phyloP scores from a whole-genome alignment of 2,113 vertebrate species.

The Calidris pygmaea region DNA sequence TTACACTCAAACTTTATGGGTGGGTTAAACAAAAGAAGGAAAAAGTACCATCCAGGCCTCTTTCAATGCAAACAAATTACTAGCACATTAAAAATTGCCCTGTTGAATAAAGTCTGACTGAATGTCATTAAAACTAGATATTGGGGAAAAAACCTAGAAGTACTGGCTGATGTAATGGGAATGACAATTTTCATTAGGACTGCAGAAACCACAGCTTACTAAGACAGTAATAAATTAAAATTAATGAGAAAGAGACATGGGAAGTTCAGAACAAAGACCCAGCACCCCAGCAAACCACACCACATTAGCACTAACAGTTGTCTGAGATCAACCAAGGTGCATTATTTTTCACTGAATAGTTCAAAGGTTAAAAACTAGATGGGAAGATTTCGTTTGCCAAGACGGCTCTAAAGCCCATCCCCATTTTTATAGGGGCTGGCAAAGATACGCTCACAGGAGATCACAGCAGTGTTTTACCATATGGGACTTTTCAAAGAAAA shows the following conservation, averaged over 20 bases:
- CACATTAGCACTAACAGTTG: neutral
- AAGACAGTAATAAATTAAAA: neutral
- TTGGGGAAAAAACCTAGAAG: neutral
- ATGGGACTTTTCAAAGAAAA: slow-evolving; percentile 18
- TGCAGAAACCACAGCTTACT: neutral
- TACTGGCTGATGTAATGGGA: neutral
- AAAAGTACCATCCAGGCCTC: neutral
- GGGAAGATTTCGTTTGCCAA: neutral
- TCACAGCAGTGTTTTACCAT: neutral
- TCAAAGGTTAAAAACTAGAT: slow-evolving; percentile 25
- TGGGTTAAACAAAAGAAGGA: neutral
- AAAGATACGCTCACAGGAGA: neutral
- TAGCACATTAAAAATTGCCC: neutral
- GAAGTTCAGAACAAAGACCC: neutral
- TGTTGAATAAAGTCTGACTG: neutral
- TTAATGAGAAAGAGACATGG: neutral
- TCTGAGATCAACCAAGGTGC: neutral
- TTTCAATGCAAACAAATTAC: neutral
- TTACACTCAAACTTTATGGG: neutral
- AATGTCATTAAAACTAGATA: neutral
- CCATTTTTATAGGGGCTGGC: neutral
- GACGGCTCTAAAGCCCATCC: neutral
- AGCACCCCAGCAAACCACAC: neutral
- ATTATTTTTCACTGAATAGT: neutral
- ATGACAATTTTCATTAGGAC: neutral